A percentile compares a stretch with the other conserved stretches of the same genome.
Evolutionary conservation across 2,797 vertebrate genomes (phyloP).

Genomic region (Epinephelus coioides): DNA sequence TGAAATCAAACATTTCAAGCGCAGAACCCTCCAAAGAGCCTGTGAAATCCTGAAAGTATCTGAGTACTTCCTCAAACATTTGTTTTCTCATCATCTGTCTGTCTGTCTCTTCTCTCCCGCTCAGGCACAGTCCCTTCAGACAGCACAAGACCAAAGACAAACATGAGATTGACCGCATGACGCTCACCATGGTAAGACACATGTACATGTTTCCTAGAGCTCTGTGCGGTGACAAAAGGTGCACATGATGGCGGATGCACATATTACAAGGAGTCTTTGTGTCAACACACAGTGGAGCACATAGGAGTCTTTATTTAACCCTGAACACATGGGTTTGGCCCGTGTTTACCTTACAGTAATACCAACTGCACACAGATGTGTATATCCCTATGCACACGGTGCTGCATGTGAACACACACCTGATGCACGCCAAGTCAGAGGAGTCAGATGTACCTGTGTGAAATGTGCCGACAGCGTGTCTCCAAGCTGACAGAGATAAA

Average conservation of each 20-base stretch:
- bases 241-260: background rate
- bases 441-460: background rate
- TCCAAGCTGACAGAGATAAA: background rate
- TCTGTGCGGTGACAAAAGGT: background rate
- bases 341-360: slow-evolving; percentile 53
- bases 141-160: slow-evolving; percentile 99
- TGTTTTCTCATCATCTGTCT: background rate
- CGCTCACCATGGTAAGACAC: slow-evolving; percentile 95
- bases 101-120: slow-evolving; percentile 22
- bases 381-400: slow-evolving; percentile 8
- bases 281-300: slow-evolving; percentile 27
- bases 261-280: slow-evolving; percentile 18
- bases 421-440: background rate
- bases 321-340: slow-evolving; percentile 21
- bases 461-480: too few relatives aligned
- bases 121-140: slow-evolving; percentile 97
- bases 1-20: too few relatives aligned
- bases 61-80: too few relatives aligned
- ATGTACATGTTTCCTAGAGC: background rate
- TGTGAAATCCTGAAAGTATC: background rate
- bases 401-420: slow-evolving; percentile 27
- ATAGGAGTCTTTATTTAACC: slow-evolving; percentile 31
- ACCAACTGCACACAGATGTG: slow-evolving; percentile 44
- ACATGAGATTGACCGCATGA: slow-evolving; percentile 99
- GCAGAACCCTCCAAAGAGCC: too few relatives aligned